Percentiles rank a stretch among this genome's conserved stretches.
These are phyloP conservation scores for Proctacanthus coquilletti DNA, from an alignment of 1,140 invertebrate genomes.

Conservation along the genomic window DNA sequence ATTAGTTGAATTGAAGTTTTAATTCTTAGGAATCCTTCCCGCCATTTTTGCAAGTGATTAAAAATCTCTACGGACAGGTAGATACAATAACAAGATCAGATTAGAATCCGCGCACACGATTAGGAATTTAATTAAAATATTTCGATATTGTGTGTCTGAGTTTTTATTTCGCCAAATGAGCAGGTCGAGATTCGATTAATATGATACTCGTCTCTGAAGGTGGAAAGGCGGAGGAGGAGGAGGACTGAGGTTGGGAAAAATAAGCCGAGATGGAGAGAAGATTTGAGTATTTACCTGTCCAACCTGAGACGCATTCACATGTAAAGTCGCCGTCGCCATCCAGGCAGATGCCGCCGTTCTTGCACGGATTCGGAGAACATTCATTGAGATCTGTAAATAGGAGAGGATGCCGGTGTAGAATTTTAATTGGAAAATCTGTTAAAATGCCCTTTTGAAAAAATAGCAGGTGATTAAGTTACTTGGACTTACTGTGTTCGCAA, in stretches of 20 bases:
- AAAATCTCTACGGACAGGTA: background rate
- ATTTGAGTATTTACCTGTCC: slow-evolving; percentile 43
- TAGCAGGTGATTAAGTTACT: background rate
- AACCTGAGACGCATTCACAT: slow-evolving; percentile 57
- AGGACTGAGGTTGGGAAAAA: too few relatives aligned
- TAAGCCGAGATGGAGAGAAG: slow-evolving; percentile 1
- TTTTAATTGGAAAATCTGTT: background rate
- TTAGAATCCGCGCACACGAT: too few relatives aligned
- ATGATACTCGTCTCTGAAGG: too few relatives aligned
- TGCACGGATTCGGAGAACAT: slow-evolving; percentile 55
- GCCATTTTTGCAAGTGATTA: too few relatives aligned
- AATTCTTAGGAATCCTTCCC: too few relatives aligned
- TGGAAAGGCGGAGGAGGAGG: too few relatives aligned
- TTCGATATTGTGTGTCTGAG: too few relatives aligned
- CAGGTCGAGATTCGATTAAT: too few relatives aligned
- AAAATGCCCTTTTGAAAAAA: too few relatives aligned
- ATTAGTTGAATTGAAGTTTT: too few relatives aligned
- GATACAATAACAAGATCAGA: background rate
- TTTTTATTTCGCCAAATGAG: too few relatives aligned
- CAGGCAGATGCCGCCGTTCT: slow-evolving; percentile 60
- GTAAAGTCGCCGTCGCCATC: slow-evolving; percentile 57
- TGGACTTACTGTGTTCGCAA: slow-evolving; percentile 51
- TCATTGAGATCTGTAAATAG: slow-evolving; percentile 59
- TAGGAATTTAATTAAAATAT: slow-evolving; percentile 1
- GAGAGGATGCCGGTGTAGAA: background rate